phyloP scores from a whole-genome alignment of 2,113 vertebrate species.

The Hemichromis elongatus region DNA sequence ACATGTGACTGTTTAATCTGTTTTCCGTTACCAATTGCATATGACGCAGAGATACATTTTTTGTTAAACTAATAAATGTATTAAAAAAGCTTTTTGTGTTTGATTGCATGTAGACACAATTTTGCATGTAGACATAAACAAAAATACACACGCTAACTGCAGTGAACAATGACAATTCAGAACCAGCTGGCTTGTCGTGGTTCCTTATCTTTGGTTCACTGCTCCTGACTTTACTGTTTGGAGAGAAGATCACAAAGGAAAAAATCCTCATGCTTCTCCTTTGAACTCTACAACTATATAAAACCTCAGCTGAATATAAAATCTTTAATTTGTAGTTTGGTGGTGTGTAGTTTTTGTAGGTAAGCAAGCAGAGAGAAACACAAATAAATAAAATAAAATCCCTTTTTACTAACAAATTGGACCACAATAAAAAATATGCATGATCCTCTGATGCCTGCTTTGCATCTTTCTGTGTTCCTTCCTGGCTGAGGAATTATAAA shows the following conservation, averaged over 20 bases:
- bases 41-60: background rate
- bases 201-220: background rate
- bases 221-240: background rate
- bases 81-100: background rate
- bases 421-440: background rate
- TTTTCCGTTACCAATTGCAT: background rate
- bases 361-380: background rate
- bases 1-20: background rate
- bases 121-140: background rate
- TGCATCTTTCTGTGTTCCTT: background rate
- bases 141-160: background rate
- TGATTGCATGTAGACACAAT: background rate
- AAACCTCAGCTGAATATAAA: background rate
- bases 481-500: background rate
- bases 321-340: background rate
- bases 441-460: background rate
- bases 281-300: background rate
- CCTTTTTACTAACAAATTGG: background rate
- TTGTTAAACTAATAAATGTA: background rate
- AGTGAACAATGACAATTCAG: background rate
- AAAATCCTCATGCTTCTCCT: background rate
- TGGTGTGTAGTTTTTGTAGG: background rate
- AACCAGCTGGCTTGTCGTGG: background rate
- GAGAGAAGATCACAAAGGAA: background rate
- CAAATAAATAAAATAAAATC: background rate